Evolutionary conservation across 37 sponge, comb jelly and placozoan genomes (phyloP), one percentile per base, ranked within the genome.

Genomic region (Geodia barretti): DNA sequence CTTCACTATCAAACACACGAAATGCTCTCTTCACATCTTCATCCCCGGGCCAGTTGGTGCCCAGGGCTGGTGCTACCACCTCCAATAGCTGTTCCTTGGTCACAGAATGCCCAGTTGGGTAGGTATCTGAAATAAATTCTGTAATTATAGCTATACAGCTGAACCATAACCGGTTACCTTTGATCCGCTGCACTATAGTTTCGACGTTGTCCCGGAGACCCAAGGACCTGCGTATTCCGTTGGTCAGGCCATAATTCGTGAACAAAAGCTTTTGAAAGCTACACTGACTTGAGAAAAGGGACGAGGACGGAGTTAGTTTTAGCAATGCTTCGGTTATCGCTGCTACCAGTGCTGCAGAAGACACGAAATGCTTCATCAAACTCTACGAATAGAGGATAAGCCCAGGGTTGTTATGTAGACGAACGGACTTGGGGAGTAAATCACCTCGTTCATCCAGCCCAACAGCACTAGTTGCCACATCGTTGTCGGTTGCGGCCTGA

Each of bases 1-100:
- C 90, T 31, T 90, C 90, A 14, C 80, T 85, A 43, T 90, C 90
- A 85, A 90, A 90, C 73, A 90, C 90, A 20, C 78, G 47, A 58
- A 90, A 90, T 4, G 90, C 90, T 70, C 65, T 81, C 24, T 71
- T 74, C 0, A 81, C 90, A 70, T 85, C 82, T 23, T 33, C 39
- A 63, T 90, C 80, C 28, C 76, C 65, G 8, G 90, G 90, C 90
- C 90, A 90, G 33, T 72, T 35, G 3, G 29, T 26, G 3, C 36
- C 20, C 38, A 79, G 58, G 21, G 5, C 41, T 17, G 68, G 75
- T 14, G 4, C 26, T 4, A 88, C 40, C 7, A 75, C 38, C 25
- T 37, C 38, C n/a, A 11, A 28, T 14, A 87, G 68, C 62, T 80
- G 23, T 23, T 11, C 64, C 54, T 47, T 47, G 54, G 11, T 47